Conservation (phyloP, 1,140 invertebrate species). For the Bombus pyrosoma region DNA sequence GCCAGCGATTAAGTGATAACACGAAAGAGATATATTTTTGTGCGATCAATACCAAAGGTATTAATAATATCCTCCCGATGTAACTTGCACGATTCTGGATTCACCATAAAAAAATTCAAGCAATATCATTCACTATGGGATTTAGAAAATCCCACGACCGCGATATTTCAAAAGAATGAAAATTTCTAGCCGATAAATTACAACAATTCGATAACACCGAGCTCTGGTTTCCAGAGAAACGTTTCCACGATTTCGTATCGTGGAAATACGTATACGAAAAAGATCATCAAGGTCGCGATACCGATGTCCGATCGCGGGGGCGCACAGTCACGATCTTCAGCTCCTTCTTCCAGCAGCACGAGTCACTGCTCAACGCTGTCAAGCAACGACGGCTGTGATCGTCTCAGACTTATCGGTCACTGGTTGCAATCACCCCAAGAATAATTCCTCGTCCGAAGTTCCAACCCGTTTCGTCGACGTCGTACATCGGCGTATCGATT, state of each 20-base stretch:
- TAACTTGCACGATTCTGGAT: too few relatives aligned
- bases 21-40: too few relatives aligned
- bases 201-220: background rate
- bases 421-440: background rate
- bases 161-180: too few relatives aligned
- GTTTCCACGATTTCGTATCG: background rate
- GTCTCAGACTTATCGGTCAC: constrained; percentile 44
- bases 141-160: too few relatives aligned
- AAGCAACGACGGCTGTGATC: constrained; percentile 23
- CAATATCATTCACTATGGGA: too few relatives aligned
- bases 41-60: too few relatives aligned
- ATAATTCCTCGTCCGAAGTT: constrained; percentile 17
- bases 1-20: too few relatives aligned
- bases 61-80: too few relatives aligned
- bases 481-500: constrained; percentile 57
- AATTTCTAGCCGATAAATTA: background rate
- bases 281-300: background rate
- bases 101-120: too few relatives aligned
- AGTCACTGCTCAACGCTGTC: background rate
- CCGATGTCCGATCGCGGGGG: background rate
- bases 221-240: background rate
- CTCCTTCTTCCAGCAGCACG: background rate
- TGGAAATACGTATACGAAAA: too few relatives aligned
- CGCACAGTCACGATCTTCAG: background rate
- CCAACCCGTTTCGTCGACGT: constrained; percentile 15